Conservation (phyloP, 1,140 invertebrate genomes). For the Trachelipus rathkii region DNA sequence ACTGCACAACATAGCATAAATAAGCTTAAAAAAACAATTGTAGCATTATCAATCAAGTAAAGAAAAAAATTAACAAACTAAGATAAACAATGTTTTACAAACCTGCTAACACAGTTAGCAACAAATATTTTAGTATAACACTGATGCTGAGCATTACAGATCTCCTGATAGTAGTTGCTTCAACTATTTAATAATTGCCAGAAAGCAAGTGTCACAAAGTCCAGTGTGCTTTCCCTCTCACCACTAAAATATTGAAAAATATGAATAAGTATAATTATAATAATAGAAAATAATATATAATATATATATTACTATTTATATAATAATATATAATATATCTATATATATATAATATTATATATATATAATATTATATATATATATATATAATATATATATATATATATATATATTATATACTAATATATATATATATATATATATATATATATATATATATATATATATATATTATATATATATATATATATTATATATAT, state of each 20-base stretch:
- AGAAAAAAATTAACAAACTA: background rate
- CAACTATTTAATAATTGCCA: slow-evolving; percentile 59
- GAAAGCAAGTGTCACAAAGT: slow-evolving; percentile 52
- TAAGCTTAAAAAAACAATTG: background rate
- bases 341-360: too few species aligned
- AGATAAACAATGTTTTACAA: slow-evolving; percentile 50
- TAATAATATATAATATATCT: too few species aligned
- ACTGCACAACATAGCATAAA: background rate
- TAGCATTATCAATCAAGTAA: background rate
- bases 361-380: too few species aligned
- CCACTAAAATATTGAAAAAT: background rate
- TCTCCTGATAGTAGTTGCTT: slow-evolving; percentile 61
- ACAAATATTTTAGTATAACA: slow-evolving; percentile 59
- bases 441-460: too few species aligned
- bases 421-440: too few species aligned
- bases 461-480: too few species aligned
- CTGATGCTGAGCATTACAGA: slow-evolving; percentile 60
- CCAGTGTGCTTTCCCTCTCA: slow-evolving; percentile 47
- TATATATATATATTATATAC: too few species aligned
- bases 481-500: too few species aligned
- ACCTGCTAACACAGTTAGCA: slow-evolving; percentile 66
- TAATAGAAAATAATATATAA: too few species aligned
- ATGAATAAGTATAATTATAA: too few species aligned
- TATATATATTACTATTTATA: too few species aligned
- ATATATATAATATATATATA: too few species aligned